Evolutionary conservation across 2,797 vertebrate genomes (phyloP).

Genomic region (Galagoides demidoff): DNA sequence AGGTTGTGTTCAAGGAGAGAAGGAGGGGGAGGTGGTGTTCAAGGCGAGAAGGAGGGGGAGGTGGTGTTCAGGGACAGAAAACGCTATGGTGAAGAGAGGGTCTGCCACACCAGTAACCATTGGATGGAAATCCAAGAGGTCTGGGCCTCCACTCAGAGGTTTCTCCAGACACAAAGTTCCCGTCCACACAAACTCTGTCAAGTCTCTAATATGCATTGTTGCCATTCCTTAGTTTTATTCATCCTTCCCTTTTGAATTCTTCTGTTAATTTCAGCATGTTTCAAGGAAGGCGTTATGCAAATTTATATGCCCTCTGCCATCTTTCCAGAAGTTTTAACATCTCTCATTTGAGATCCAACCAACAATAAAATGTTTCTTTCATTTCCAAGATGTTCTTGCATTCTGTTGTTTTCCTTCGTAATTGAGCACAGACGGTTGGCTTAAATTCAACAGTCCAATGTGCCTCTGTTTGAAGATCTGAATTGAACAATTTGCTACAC

Average conservation of each 20-base stretch:
- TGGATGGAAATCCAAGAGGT: background rate
- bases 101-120: background rate
- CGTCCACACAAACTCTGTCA: background rate
- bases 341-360: constrained; percentile 55
- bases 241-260: background rate
- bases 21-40: background rate
- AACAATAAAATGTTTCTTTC: constrained; percentile 63
- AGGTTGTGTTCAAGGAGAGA: background rate
- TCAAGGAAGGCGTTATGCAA: background rate
- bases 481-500: constrained; percentile 51
- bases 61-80: background rate
- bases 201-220: background rate
- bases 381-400: constrained; percentile 61
- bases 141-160: background rate
- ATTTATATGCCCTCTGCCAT: constrained; percentile 23
- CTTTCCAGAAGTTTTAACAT: constrained; percentile 58
- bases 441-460: constrained; percentile 52
- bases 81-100: background rate
- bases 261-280: constrained; percentile 15
- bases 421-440: constrained; percentile 47
- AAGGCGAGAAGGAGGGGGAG: background rate
- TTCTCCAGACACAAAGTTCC: background rate
- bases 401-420: constrained; percentile 63
- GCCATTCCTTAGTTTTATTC: background rate
- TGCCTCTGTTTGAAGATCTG: constrained; percentile 49